phyloP scores from a whole-genome alignment of 2,888 invertebrate genomes.

The Coelopa pilipes region DNA sequence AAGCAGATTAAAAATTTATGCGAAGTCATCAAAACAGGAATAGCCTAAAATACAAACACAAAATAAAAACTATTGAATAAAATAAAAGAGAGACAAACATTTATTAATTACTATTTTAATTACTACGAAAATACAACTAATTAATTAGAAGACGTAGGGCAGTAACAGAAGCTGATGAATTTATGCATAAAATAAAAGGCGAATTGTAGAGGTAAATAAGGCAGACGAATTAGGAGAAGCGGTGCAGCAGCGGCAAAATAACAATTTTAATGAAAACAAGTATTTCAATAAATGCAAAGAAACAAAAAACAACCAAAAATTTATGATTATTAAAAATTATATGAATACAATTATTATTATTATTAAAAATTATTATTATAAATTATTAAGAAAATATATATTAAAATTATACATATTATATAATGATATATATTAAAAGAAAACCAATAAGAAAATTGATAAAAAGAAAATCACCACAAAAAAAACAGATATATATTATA shows the following conservation, averaged over 20 bases:
- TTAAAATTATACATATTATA: constrained; percentile 37
- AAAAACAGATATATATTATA: constrained; percentile 36
- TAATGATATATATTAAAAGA: constrained; percentile 31
- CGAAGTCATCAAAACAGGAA: constrained; percentile 28
- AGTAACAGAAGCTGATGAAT: constrained; percentile 17
- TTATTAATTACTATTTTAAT: constrained; percentile 30
- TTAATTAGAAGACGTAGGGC: constrained; percentile 20
- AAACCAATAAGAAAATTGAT: constrained; percentile 9
- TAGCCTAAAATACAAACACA: constrained; percentile 18
- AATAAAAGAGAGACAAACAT: background rate
- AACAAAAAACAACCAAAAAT: constrained; percentile 8
- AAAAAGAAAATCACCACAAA: constrained; percentile 13
- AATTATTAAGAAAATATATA: constrained; percentile 31
- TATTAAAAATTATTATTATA: constrained; percentile 18
- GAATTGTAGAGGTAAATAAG: background rate
- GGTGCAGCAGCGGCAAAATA: background rate
- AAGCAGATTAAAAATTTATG: constrained; percentile 12
- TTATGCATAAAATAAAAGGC: constrained; percentile 26
- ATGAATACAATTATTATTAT: constrained; percentile 26
- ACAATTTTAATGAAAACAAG: constrained; percentile 13
- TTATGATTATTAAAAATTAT: constrained; percentile 25
- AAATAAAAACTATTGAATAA: background rate
- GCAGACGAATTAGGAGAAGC: constrained; percentile 3
- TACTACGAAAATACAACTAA: constrained; percentile 19
- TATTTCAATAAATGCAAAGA: constrained; percentile 9